A percentile compares a stretch with the other conserved stretches of the same genome.
Evolutionary conservation across 2,888 invertebrate genomes (phyloP).

Genomic region (Brachycybe producta): DNA sequence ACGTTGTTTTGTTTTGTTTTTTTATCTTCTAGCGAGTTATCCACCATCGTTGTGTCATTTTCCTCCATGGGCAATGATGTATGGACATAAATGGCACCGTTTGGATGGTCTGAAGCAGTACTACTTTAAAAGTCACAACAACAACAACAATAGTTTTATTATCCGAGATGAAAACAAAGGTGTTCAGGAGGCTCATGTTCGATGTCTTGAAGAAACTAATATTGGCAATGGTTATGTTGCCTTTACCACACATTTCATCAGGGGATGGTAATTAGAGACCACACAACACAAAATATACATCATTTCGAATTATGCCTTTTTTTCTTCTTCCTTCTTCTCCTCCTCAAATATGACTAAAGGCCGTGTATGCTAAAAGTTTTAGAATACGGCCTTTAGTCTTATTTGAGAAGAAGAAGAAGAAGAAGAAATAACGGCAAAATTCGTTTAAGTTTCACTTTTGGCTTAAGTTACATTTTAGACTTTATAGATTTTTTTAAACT

Average conservation of each 20-base stretch:
- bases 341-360: no score
- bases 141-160: conserved; percentile 11
- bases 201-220: conserved; percentile 26
- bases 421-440: no score
- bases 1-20: conserved; percentile 14
- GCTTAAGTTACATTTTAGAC: no score
- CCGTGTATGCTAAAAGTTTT: no score
- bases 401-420: no score
- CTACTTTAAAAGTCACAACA: conserved; percentile 40
- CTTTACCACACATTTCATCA: conserved; percentile 54
- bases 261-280: conserved; percentile 49
- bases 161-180: conserved; percentile 10
- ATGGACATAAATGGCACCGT: conserved; percentile 63
- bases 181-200: conserved; percentile 11
- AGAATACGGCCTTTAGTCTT: no score
- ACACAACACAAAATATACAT: neutral
- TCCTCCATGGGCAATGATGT: conserved; percentile 62
- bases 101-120: conserved; percentile 57
- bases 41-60: conserved; percentile 63
- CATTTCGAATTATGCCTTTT: neutral
- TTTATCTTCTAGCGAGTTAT: conserved; percentile 47
- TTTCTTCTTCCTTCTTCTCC: no score
- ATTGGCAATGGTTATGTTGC: conserved; percentile 41
- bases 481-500: no score
- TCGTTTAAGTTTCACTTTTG: no score